These are phyloP conservation scores for Drosophila virilis DNA, from an alignment of 1,140 invertebrate species.

Conservation along the genomic window DNA sequence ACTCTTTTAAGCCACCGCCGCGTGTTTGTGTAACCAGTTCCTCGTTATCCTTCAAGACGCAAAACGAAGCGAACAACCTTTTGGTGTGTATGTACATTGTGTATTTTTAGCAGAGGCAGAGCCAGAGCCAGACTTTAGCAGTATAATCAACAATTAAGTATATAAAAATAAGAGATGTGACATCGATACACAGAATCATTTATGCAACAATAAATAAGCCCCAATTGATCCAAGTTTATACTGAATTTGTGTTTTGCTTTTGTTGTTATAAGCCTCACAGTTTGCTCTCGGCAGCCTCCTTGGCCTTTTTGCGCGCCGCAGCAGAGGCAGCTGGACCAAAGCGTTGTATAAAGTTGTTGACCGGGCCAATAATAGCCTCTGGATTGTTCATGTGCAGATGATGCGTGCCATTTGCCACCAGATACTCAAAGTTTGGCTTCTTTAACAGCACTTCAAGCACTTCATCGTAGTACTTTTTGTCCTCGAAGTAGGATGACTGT, in stretches of 20 bases:
- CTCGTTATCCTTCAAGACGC: constrained; percentile 60
- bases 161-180: constrained; percentile 59
- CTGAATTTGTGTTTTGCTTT: constrained; percentile 10
- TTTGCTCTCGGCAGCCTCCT: constrained; percentile 68
- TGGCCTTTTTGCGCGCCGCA: constrained; percentile 60
- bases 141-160: constrained; percentile 69
- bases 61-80: constrained; percentile 40
- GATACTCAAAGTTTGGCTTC: constrained; percentile 87
- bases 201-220: constrained; percentile 39
- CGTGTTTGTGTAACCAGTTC: constrained; percentile 60
- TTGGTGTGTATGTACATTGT: constrained; percentile 29
- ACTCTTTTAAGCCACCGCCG: too few species aligned
- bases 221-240: constrained; percentile 29
- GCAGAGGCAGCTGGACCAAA: constrained; percentile 70
- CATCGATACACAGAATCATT: constrained; percentile 33
- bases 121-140: constrained; percentile 35
- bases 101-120: constrained; percentile 48
- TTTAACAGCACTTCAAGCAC: constrained; percentile 86
- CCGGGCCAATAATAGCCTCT: constrained; percentile 85
- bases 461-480: constrained; percentile 86
- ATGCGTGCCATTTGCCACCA: constrained; percentile 89
- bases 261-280: constrained; percentile 37
- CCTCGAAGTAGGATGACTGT: constrained; percentile 86
- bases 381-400: constrained; percentile 91
- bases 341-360: constrained; percentile 86